A percentile compares a stretch with the other conserved stretches of the same genome.
Evolutionary conservation across 2,888 invertebrate genomes (phyloP).

Genomic region (Pseudeuparius sepicola): DNA sequence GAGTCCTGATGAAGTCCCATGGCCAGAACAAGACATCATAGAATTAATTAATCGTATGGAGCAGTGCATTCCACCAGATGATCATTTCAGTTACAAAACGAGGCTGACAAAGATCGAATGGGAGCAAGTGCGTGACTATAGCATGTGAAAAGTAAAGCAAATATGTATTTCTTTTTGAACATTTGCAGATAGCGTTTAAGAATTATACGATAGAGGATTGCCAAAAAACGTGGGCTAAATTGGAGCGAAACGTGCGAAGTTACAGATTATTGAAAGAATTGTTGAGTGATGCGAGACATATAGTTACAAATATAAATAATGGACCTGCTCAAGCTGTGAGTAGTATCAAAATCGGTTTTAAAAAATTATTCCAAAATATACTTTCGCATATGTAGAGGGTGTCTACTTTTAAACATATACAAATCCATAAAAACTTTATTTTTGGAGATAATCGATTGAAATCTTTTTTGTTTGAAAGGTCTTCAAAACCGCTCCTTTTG

Average conservation of each 20-base stretch:
- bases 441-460: too few species aligned
- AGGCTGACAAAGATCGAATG: slow-evolving; percentile 41
- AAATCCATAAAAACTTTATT: too few species aligned
- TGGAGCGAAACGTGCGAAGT: slow-evolving; percentile 39
- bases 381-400: too few species aligned
- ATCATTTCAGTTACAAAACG: slow-evolving; percentile 37
- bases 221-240: slow-evolving; percentile 39
- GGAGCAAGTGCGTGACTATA: slow-evolving; percentile 27
- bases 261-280: slow-evolving; percentile 42
- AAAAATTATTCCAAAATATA: too few species aligned
- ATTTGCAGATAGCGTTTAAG: slow-evolving; percentile 40
- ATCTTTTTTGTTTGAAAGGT: too few species aligned
- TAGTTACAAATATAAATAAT: too few species aligned
- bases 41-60: slow-evolving; percentile 32
- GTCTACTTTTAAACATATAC: too few species aligned
- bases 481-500: too few species aligned
- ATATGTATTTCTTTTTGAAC: slow-evolving; percentile 5
- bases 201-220: slow-evolving; percentile 41
- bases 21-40: not conserved
- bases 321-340: too few species aligned
- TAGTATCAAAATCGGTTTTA: too few species aligned
- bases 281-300: slow-evolving; percentile 28
- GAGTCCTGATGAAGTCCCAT: too few species aligned
- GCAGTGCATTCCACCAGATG: slow-evolving; percentile 38
- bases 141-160: not conserved